Evolutionary conservation across 2,113 vertebrate genomes (phyloP).

Genomic region (Oreochromis spilurus): DNA sequence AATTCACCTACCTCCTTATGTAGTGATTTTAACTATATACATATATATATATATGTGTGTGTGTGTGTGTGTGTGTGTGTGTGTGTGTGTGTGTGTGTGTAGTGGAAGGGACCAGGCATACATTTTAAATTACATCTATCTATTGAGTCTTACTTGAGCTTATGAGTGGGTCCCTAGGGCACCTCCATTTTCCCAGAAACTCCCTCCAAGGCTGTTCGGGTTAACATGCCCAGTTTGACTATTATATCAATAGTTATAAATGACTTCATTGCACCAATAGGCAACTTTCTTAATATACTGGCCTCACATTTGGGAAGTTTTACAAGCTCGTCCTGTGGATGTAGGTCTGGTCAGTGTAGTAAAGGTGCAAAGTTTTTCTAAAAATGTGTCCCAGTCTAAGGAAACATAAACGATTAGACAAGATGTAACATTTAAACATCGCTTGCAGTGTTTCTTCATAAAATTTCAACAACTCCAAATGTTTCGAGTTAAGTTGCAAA

Average conservation of each 20-base stretch:
- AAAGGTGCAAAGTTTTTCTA: not conserved
- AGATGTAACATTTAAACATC: not conserved
- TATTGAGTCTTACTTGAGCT: slow-evolving; percentile 57
- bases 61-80: not conserved
- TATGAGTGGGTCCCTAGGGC: slow-evolving; percentile 63
- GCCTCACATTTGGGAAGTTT: slow-evolving; percentile 55
- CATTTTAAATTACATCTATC: slow-evolving; percentile 61
- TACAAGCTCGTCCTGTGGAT: slow-evolving; percentile 24
- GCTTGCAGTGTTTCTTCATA: not conserved
- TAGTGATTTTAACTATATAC: too few species aligned
- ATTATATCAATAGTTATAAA: slow-evolving; percentile 77
- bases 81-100: too few species aligned
- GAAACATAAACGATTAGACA: not conserved
- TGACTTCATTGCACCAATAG: slow-evolving; percentile 70
- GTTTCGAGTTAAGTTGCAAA: not conserved
- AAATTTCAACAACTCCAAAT: not conserved
- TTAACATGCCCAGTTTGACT: slow-evolving; percentile 72
- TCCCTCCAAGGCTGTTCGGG: slow-evolving; percentile 68
- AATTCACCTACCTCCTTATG: too few species aligned
- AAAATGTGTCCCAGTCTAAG: not conserved
- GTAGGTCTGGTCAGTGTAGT: slow-evolving; percentile 25
- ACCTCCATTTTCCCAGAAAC: slow-evolving; percentile 68
- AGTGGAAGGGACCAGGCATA: slow-evolving; percentile 7
- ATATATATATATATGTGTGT: not conserved
- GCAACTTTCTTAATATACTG: slow-evolving; percentile 61